Percentiles rank a stretch among this genome's conserved stretches.
Conservation (phyloP, 2,888 invertebrate genomes). For the Trissolcus brochymenae region DNA sequence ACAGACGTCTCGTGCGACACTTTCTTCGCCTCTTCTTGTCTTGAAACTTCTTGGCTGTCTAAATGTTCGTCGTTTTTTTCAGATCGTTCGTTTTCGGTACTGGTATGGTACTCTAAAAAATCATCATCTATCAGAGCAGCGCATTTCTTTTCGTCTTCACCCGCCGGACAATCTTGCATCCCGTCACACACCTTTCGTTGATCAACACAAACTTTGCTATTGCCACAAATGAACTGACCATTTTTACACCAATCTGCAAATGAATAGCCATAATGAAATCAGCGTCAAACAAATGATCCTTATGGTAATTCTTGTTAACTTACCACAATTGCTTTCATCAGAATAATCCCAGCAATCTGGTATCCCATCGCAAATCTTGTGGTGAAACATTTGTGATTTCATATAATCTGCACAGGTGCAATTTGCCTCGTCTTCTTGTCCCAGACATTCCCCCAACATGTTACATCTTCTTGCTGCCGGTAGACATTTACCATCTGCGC, state of each 20-base stretch:
- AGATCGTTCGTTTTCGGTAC: not conserved
- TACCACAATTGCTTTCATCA: conserved; percentile 87
- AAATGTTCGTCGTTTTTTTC: not conserved
- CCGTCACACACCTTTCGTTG: conserved; percentile 84
- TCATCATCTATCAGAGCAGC: conserved; percentile 75
- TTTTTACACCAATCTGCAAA: conserved; percentile 84
- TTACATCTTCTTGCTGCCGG: conserved; percentile 83
- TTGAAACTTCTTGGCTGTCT: not conserved
- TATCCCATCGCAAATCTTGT: conserved; percentile 88
- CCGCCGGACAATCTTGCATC: conserved; percentile 83
- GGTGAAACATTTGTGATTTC: conserved; percentile 82
- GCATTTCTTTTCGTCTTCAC: conserved; percentile 87
- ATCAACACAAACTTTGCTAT: conserved; percentile 83
- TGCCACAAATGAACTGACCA: conserved; percentile 85
- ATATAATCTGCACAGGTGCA: conserved; percentile 88
- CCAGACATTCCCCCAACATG: conserved; percentile 83
- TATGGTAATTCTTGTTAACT: conserved; percentile 37
- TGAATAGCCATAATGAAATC: conserved; percentile 52
- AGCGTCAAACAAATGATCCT: not conserved
- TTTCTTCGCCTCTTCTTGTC: conserved; percentile 58
- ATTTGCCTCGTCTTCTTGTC: conserved; percentile 84
- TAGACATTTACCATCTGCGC: conserved; percentile 82
- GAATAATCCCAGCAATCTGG: conserved; percentile 89
- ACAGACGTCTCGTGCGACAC: conserved; percentile 65
- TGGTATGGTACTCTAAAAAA: conserved; percentile 23